A percentile compares a stretch with the other conserved stretches of the same genome.
phyloP scores from a whole-genome alignment of 2,113 vertebrate genomes.

The Spea bombifrons region DNA sequence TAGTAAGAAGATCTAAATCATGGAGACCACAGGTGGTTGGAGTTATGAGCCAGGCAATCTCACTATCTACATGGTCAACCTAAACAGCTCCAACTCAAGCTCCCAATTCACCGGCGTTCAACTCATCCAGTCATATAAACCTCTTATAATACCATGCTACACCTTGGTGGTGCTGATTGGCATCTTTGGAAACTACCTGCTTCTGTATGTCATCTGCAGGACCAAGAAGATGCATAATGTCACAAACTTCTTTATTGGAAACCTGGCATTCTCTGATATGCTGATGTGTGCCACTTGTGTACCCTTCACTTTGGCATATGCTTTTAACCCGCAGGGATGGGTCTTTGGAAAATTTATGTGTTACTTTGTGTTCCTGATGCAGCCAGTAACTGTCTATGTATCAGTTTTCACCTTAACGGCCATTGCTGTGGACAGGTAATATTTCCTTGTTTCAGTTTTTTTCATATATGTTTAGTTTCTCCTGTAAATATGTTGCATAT shows the following conservation, averaged over 20 bases:
- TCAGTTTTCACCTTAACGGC: constrained; percentile 84
- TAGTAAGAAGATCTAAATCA: neutral
- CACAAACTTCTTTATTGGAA: constrained; percentile 87
- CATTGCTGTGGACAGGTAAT: constrained; percentile 83
- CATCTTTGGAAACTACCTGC: constrained; percentile 79
- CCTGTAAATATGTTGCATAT: neutral
- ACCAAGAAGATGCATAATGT: constrained; percentile 86
- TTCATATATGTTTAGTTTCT: neutral
- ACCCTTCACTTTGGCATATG: constrained; percentile 81
- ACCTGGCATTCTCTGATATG: constrained; percentile 86
- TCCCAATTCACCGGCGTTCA: constrained; percentile 75
- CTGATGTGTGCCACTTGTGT: constrained; percentile 83
- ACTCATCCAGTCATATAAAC: constrained; percentile 81
- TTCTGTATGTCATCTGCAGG: constrained; percentile 81
- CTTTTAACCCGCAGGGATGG: constrained; percentile 84
- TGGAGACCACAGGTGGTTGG: constrained; percentile 38
- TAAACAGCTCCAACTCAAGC: constrained; percentile 66
- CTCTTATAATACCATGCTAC: constrained; percentile 83
- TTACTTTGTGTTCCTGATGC: constrained; percentile 82
- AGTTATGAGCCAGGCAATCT: constrained; percentile 40
- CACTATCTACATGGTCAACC: constrained; percentile 61
- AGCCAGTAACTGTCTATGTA: constrained; percentile 82
- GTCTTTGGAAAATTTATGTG: constrained; percentile 82
- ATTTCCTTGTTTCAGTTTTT: neutral
- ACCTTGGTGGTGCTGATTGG: constrained; percentile 75